Evolutionary conservation across 2,888 invertebrate genomes (phyloP).

Genomic region (Latrodectus hesperus): DNA sequence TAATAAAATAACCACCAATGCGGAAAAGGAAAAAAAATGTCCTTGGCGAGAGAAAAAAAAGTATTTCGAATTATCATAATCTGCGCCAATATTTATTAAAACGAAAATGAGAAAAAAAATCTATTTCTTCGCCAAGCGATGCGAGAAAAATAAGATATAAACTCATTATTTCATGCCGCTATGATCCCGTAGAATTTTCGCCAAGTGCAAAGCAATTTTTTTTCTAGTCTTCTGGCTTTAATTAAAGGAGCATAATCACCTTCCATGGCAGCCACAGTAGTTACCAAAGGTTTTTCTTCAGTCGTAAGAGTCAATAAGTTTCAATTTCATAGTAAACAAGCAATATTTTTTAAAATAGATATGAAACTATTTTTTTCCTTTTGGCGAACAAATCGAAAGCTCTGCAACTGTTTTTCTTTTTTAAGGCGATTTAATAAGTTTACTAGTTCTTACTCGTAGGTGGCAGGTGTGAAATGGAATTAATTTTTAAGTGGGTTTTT

Average conservation of each 20-base stretch:
- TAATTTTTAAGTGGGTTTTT: too few species aligned
- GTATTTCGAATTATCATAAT: conserved; percentile 9
- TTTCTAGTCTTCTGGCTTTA: conserved; percentile 6
- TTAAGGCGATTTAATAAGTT: too few species aligned
- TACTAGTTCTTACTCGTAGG: too few species aligned
- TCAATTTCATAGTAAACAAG: conserved; percentile 37
- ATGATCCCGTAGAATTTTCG: conserved; percentile 11
- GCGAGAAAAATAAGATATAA: conserved; percentile 24
- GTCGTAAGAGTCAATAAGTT: conserved; percentile 26
- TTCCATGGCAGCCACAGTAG: not conserved
- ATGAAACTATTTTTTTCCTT: not conserved
- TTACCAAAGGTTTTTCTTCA: conserved; percentile 8
- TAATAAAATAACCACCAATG: not conserved
- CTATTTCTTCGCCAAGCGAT: not conserved
- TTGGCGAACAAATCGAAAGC: too few species aligned
- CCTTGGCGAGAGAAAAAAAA: not conserved
- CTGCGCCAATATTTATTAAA: conserved; percentile 22
- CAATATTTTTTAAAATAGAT: conserved; percentile 12
- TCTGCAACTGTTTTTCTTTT: too few species aligned
- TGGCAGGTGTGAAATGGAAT: too few species aligned
- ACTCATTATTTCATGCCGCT: conserved; percentile 28
- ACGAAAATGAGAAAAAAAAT: not conserved
- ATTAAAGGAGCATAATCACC: not conserved
- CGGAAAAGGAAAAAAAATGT: not conserved
- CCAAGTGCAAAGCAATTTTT: conserved; percentile 15